Evolutionary conservation across 2,888 invertebrate species (phyloP).

Genomic region (Caenorhabditis doughertyi): DNA sequence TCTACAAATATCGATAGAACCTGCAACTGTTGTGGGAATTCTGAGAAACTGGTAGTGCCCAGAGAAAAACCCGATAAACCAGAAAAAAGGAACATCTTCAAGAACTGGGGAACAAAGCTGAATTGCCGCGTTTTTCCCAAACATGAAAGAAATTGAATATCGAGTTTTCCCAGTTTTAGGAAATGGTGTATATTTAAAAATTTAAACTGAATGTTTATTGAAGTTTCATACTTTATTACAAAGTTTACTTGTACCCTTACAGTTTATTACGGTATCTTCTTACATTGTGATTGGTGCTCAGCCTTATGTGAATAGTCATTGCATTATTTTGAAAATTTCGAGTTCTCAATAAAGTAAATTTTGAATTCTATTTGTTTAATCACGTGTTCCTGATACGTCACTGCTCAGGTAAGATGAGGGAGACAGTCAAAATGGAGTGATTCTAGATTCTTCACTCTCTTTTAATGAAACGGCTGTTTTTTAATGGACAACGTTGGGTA

Average conservation of each 20-base stretch:
- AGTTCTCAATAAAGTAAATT: neutral
- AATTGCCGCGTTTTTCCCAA: slow-evolving; percentile 50
- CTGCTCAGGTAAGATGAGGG: neutral
- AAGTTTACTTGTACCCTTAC: neutral
- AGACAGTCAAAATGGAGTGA: neutral
- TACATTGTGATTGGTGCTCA: slow-evolving; percentile 7
- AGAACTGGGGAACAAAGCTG: slow-evolving; percentile 49
- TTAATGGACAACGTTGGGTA: slow-evolving; percentile 4
- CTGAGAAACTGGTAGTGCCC: slow-evolving; percentile 5
- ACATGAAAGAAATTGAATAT: neutral
- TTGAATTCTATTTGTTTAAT: neutral
- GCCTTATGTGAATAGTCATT: neutral
- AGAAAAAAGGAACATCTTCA: slow-evolving; percentile 47
- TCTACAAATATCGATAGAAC: slow-evolving; percentile 43
- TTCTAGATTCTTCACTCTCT: neutral
- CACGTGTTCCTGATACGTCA: slow-evolving; percentile 30
- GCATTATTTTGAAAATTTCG: neutral
- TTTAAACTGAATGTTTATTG: no score
- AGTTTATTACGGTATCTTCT: neutral
- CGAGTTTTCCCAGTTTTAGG: neutral
- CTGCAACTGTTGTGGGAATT: slow-evolving; percentile 39
- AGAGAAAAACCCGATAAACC: slow-evolving; percentile 29
- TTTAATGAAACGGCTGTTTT: slow-evolving; percentile 30
- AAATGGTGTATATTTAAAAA: no score
- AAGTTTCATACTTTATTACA: neutral